A percentile compares a stretch with the other conserved stretches of the same genome.
phyloP scores from a whole-genome alignment of 2,797 vertebrate genomes.

The Helicolenus hilgendorfi region DNA sequence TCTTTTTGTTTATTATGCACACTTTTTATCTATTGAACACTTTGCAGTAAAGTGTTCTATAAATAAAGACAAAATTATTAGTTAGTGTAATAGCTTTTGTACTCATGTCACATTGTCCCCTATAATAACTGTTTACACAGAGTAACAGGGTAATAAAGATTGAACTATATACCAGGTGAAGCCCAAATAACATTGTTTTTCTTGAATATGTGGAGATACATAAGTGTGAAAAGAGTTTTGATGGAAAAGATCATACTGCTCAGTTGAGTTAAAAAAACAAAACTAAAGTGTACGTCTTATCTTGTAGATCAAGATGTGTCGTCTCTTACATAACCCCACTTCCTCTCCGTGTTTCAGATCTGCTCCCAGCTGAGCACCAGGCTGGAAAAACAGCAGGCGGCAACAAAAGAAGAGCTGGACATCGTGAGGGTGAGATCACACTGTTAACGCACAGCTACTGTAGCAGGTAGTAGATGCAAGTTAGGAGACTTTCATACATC shows the following conservation, averaged over 20 bases:
- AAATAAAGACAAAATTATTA: background rate
- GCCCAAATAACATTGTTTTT: background rate
- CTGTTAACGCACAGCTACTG: background rate
- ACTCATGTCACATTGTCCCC: too few relatives aligned
- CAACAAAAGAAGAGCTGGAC: slow-evolving; percentile 97
- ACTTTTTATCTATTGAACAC: background rate
- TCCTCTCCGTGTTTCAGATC: slow-evolving; percentile 89
- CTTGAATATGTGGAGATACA: background rate
- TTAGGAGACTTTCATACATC: background rate
- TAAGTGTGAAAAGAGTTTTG: background rate
- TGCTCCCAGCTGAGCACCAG: slow-evolving; percentile 98
- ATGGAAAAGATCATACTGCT: background rate
- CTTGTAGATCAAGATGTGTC: background rate
- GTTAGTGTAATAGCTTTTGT: background rate
- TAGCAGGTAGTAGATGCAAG: background rate
- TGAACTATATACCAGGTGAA: background rate
- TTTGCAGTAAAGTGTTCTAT: background rate
- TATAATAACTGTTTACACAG: background rate
- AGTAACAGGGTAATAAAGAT: background rate
- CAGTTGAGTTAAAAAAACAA: background rate
- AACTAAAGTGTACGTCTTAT: background rate
- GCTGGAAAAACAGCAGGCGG: slow-evolving; percentile 96
- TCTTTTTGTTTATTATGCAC: rapidly evolving
- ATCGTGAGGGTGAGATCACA: slow-evolving; percentile 93
- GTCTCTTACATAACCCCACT: background rate